phyloP scores from a whole-genome alignment of 2,888 invertebrate genomes.

The Epinotia brunnichana region DNA sequence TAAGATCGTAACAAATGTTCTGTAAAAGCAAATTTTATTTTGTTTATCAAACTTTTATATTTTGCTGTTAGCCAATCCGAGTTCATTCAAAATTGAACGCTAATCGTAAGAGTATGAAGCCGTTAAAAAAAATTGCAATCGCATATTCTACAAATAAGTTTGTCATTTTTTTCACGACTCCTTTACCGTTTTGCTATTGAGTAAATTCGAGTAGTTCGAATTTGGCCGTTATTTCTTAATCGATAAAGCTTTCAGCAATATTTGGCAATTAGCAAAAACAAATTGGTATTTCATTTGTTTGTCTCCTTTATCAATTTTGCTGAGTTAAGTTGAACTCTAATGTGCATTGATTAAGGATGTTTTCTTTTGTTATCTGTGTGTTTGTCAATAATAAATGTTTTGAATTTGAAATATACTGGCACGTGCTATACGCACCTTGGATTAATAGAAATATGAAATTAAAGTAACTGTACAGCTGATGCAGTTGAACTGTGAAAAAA shows the following conservation, averaged over 20 bases:
- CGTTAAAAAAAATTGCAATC: background rate
- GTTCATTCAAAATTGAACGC: no score
- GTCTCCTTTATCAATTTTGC: background rate
- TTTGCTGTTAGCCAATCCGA: background rate
- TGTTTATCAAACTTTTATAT: background rate
- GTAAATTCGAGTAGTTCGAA: constrained; percentile 4
- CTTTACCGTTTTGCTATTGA: background rate
- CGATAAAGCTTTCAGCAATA: background rate
- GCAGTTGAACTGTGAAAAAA: constrained; percentile 38
- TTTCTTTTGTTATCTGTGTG: no score
- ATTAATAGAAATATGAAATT: constrained; percentile 46
- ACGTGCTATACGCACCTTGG: constrained; percentile 43
- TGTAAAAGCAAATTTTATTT: background rate
- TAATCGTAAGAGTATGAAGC: no score
- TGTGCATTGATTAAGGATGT: background rate
- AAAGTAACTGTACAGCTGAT: constrained; percentile 39
- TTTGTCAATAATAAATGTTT: no score
- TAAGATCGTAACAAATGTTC: background rate
- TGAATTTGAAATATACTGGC: constrained; percentile 15
- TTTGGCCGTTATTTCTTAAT: background rate
- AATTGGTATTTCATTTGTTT: background rate
- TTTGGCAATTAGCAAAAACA: background rate
- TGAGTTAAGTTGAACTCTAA: background rate
- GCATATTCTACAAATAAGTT: background rate
- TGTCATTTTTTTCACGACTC: background rate